Conservation (phyloP, 2,797 vertebrate species). For the Paratrypauchen microcephalus region DNA sequence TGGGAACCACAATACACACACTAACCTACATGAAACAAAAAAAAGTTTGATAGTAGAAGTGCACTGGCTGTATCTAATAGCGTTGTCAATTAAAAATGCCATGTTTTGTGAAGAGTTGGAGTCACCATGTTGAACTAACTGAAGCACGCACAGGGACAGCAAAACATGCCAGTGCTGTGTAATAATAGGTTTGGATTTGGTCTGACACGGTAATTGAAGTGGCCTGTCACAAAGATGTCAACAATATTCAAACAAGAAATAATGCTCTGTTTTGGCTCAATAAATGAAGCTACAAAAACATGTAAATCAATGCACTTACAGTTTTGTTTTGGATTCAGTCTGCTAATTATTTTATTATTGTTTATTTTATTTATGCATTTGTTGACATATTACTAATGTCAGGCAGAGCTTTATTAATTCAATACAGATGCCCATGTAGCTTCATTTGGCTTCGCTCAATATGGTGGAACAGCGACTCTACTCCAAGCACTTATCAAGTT, state of each 20-base stretch:
- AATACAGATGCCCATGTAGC: too few species aligned
- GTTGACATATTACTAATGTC: neutral
- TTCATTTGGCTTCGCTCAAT: too few species aligned
- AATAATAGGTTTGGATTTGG: slow-evolving; percentile 1
- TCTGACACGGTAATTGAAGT: slow-evolving; percentile 9
- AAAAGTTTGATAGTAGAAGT: slow-evolving; percentile 28
- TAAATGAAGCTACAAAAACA: neutral
- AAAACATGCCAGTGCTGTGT: neutral
- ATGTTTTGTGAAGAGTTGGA: neutral
- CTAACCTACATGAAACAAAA: slow-evolving; percentile 19
- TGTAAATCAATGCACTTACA: neutral
- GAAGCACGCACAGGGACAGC: slow-evolving; percentile 2
- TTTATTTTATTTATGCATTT: neutral
- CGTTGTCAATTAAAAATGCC: neutral
- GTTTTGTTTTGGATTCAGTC: neutral
- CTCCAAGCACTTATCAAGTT: too few species aligned
- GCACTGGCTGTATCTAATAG: slow-evolving; percentile 14
- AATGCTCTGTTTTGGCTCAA: neutral
- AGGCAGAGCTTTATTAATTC: too few species aligned
- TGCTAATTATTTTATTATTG: neutral
- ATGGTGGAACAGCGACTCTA: too few species aligned
- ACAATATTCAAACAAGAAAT: neutral
- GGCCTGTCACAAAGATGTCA: neutral
- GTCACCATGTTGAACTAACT: neutral
- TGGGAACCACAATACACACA: slow-evolving; percentile 37